Percentiles rank a stretch among this genome's conserved stretches.
These are phyloP conservation scores for Adelphocoris suturalis DNA, from an alignment of 2,888 invertebrate genomes.

Conservation along the genomic window DNA sequence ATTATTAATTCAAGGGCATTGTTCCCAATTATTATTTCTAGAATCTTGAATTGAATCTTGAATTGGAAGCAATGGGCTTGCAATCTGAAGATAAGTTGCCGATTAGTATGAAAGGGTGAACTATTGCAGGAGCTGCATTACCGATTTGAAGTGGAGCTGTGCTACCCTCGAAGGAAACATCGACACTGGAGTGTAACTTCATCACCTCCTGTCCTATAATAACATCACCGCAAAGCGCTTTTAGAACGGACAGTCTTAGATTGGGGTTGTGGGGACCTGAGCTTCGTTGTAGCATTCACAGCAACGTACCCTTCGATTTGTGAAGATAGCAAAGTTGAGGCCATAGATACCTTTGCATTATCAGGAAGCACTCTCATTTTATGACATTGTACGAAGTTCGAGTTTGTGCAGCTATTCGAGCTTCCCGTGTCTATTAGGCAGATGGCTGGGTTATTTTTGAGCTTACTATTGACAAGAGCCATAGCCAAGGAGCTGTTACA, in stretches of 20 bases:
- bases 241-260: background rate
- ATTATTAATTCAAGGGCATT: too few relatives aligned
- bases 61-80: background rate
- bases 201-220: slow-evolving; percentile 18
- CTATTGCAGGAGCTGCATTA: too few relatives aligned
- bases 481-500: too few relatives aligned
- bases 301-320: slow-evolving; percentile 9
- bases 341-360: background rate
- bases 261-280: background rate
- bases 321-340: background rate
- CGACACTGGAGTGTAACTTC: background rate
- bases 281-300: background rate
- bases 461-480: background rate
- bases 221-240: slow-evolving; percentile 40
- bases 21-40: too few relatives aligned
- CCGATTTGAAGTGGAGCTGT: too few relatives aligned
- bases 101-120: background rate
- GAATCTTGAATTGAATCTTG: too few relatives aligned
- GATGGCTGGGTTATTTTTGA: background rate
- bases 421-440: background rate
- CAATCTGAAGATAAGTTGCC: background rate
- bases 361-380: background rate
- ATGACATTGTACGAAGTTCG: background rate
- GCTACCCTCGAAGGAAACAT: too few relatives aligned
- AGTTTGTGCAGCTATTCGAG: background rate